Percentiles rank a stretch among this genome's conserved stretches.
These are phyloP conservation scores for Meteorus sp. DNA, from an alignment of 1,140 invertebrate species.

Conservation along the genomic window DNA sequence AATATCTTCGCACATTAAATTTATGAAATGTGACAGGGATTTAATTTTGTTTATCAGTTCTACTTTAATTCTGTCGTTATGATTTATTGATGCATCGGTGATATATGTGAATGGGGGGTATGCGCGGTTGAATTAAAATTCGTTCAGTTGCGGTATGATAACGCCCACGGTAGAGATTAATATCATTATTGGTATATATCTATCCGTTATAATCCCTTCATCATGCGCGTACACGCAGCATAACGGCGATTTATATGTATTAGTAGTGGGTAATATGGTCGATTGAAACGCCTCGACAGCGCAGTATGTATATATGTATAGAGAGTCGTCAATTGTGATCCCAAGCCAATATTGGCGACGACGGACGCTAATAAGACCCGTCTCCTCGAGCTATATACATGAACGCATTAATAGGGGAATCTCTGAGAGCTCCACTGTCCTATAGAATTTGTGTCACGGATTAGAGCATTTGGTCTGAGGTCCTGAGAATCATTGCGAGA, in stretches of 20 bases:
- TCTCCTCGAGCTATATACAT: neutral
- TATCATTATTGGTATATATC: conserved; percentile 23
- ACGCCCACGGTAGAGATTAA: conserved; percentile 29
- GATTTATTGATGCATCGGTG: too few species aligned
- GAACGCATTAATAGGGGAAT: conserved; percentile 14
- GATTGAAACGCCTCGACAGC: neutral
- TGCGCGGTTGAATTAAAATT: too few species aligned
- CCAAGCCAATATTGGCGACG: conserved; percentile 34
- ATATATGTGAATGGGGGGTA: too few species aligned
- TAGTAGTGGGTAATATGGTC: too few species aligned
- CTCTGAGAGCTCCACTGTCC: neutral
- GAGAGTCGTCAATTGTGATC: conserved; percentile 41
- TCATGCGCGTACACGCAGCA: conserved; percentile 15
- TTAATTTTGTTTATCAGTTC: too few species aligned
- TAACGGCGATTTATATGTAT: conserved; percentile 11
- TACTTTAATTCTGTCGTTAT: too few species aligned
- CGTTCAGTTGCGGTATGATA: too few species aligned
- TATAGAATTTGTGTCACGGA: neutral
- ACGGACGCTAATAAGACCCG: conserved; percentile 32
- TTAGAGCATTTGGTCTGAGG: neutral
- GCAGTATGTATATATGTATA: too few species aligned
- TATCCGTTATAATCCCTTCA: conserved; percentile 35
- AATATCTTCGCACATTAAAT: too few species aligned
- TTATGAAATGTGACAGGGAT: too few species aligned
- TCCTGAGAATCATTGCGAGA: too few species aligned